Evolutionary conservation across 1,140 invertebrate species (phyloP).

Genomic region (Vollenhovia emeryi): DNA sequence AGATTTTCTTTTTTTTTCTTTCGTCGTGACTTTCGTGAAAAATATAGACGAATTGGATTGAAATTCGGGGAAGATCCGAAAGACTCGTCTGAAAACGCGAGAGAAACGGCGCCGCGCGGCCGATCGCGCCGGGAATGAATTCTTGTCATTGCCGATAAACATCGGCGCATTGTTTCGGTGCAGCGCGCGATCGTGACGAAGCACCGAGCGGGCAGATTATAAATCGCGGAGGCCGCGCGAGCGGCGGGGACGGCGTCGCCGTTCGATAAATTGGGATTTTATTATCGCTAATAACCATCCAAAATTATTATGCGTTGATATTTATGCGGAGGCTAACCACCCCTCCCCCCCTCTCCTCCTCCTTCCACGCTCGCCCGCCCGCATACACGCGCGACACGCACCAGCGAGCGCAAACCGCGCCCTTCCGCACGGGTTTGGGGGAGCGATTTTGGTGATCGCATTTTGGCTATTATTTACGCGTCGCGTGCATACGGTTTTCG

Average conservation of each 20-base stretch:
- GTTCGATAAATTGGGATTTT: constrained; percentile 83
- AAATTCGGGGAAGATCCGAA: neutral
- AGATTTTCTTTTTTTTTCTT: neutral
- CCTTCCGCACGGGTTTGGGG: constrained; percentile 2
- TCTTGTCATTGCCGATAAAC: constrained; percentile 46
- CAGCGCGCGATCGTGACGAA: constrained; percentile 70
- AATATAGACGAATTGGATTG: neutral
- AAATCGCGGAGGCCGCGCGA: constrained; percentile 74
- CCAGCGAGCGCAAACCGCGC: neutral
- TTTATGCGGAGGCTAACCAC: constrained; percentile 78
- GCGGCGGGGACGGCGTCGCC: constrained; percentile 54
- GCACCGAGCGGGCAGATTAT: constrained; percentile 76
- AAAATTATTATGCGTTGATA: constrained; percentile 83
- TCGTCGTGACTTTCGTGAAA: neutral
- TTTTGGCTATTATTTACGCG: constrained; percentile 80
- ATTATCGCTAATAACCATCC: constrained; percentile 83
- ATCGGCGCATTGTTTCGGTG: constrained; percentile 53
- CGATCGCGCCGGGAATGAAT: constrained; percentile 27
- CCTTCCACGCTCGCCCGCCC: constrained; percentile 47
- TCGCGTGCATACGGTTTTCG: constrained; percentile 77
- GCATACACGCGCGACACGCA: neutral
- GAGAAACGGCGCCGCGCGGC: neutral
- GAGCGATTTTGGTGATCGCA: constrained; percentile 74
- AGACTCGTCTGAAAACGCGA: neutral
- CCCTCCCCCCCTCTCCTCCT: constrained; percentile 44